Percentiles rank a stretch among this genome's conserved stretches.
These are phyloP conservation scores for Rotaria macrura DNA, from an alignment of 2,888 invertebrate genomes.

Conservation along the genomic window DNA sequence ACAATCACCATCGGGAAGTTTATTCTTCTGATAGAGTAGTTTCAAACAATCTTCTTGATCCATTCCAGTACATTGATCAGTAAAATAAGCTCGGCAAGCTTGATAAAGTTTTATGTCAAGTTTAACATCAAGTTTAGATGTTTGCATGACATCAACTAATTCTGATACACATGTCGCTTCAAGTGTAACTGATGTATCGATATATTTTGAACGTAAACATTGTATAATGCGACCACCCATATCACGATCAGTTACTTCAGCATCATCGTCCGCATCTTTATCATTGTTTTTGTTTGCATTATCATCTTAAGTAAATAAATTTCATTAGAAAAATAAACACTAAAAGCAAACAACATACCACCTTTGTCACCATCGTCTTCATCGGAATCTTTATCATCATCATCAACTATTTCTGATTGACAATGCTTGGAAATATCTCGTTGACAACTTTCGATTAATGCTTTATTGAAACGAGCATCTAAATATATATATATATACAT, in stretches of 20 bases:
- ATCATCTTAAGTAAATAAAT: neutral
- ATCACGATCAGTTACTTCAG: neutral
- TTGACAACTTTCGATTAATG: neutral
- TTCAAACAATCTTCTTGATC: slow-evolving; percentile 33
- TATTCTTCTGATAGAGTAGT: slow-evolving; percentile 20
- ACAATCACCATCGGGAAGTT: slow-evolving; percentile 7
- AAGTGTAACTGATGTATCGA: neutral
- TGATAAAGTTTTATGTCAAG: neutral
- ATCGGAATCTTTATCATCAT: neutral
- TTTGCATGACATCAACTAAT: slow-evolving; percentile 12
- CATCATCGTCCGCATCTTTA: neutral
- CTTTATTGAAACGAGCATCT: slow-evolving; percentile 19
- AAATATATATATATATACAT: neutral
- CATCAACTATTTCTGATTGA: neutral
- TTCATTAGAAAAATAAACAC: neutral
- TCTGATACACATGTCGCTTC: neutral
- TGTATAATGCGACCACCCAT: slow-evolving; percentile 1
- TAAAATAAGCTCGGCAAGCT: slow-evolving; percentile 12
- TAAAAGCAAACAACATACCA: too few species aligned
- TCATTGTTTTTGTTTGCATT: neutral
- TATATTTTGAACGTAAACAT: slow-evolving; percentile 6
- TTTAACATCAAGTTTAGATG: neutral
- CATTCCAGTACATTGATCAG: neutral
- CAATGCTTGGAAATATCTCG: neutral
- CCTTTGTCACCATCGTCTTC: neutral